Percentiles rank a stretch among this genome's conserved stretches.
These are phyloP conservation scores for Acanthoscelides obtectus DNA, from an alignment of 2,888 invertebrate genomes.

Conservation along the genomic window DNA sequence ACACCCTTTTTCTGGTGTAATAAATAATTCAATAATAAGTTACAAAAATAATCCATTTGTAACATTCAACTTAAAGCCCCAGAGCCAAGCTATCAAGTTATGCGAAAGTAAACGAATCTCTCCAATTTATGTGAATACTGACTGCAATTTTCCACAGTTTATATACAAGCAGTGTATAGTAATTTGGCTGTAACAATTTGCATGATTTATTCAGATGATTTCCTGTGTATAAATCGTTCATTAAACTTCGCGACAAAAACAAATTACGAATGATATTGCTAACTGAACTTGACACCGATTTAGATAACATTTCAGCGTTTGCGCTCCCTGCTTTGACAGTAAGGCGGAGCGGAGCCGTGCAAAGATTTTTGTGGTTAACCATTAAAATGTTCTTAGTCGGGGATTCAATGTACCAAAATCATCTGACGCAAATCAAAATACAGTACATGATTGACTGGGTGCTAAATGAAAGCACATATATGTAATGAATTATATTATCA, in stretches of 20 bases:
- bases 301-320: neutral
- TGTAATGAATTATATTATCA: no score
- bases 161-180: neutral
- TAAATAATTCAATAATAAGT: neutral
- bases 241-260: neutral
- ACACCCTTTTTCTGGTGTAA: no score
- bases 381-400: no score
- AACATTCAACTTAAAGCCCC: neutral
- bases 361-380: no score
- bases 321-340: neutral
- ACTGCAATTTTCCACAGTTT: neutral
- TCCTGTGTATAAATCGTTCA: neutral
- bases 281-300: neutral
- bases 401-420: no score
- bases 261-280: neutral
- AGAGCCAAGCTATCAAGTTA: neutral
- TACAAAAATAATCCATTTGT: neutral
- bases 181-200: neutral
- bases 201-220: neutral
- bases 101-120: neutral
- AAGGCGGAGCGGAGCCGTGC: neutral
- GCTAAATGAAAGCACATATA: no score
- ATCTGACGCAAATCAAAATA: no score
- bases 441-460: no score
- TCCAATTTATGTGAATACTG: neutral